Evolutionary conservation across 2,888 invertebrate genomes (phyloP).

Genomic region (Melitaea athalia): DNA sequence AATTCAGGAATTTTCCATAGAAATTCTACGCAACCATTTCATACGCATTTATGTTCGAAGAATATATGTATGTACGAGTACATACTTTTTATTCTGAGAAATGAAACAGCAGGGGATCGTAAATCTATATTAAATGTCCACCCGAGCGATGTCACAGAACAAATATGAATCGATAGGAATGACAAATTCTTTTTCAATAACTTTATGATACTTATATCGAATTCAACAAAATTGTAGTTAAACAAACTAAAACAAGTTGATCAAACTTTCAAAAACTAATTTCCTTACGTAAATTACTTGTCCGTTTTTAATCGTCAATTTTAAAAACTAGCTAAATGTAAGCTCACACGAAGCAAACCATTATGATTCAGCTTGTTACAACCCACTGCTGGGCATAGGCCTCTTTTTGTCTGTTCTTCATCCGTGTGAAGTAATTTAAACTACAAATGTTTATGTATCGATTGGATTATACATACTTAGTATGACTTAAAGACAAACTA

Average conservation of each 20-base stretch:
- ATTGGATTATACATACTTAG: too few relatives aligned
- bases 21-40: background rate
- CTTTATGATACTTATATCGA: background rate
- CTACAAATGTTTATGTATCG: too few relatives aligned
- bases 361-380: too few relatives aligned
- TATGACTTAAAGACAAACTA: too few relatives aligned
- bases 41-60: background rate
- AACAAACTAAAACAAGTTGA: too few relatives aligned
- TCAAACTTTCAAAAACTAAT: background rate
- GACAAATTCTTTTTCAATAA: slow-evolving; percentile 3
- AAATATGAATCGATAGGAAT: background rate
- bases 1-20: background rate
- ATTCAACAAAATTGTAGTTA: background rate
- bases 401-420: too few relatives aligned
- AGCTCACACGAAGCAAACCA: too few relatives aligned
- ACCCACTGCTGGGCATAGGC: too few relatives aligned
- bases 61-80: background rate
- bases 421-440: too few relatives aligned
- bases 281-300: background rate
- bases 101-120: background rate
- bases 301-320: background rate
- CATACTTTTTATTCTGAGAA: background rate
- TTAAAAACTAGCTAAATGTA: background rate
- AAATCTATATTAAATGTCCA: slow-evolving; percentile 4
- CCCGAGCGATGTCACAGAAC: background rate